Evolutionary conservation across 2,113 vertebrate species (phyloP).

Genomic region (Urocynchramus pylzowi): DNA sequence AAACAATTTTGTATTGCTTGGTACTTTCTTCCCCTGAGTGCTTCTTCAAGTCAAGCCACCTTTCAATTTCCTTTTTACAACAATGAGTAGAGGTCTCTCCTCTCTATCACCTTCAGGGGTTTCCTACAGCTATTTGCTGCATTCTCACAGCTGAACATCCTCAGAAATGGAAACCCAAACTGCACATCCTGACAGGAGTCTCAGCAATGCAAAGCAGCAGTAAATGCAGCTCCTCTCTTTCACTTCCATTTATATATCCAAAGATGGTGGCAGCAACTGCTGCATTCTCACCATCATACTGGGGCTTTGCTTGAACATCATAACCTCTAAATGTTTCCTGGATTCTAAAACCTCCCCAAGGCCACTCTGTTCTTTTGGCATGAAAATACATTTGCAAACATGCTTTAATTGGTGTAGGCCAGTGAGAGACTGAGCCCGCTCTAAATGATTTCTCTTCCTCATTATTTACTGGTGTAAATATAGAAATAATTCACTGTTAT

Average conservation of each 20-base stretch:
- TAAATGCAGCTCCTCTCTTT: not conserved
- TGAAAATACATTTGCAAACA: not conserved
- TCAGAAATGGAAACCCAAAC: not conserved
- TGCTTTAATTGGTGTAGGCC: not conserved
- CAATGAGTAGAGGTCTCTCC: not conserved
- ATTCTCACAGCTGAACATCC: not conserved
- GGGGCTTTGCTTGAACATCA: not conserved
- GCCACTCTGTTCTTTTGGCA: not conserved
- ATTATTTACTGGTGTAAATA: constrained; percentile 52
- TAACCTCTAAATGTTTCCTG: not conserved
- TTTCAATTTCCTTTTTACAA: not conserved
- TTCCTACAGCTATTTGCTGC: not conserved
- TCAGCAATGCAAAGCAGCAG: not conserved
- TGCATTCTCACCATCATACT: not conserved
- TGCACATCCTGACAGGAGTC: not conserved
- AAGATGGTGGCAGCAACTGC: not conserved
- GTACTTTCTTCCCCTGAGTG: not conserved
- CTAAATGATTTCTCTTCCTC: not conserved
- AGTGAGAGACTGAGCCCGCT: not conserved
- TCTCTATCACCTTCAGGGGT: not conserved
- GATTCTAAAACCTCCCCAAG: not conserved
- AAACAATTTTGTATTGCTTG: not conserved
- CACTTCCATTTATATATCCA: not conserved
- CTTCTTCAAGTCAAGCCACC: not conserved
- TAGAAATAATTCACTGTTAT: constrained; percentile 40